Evolutionary conservation across 2,888 invertebrate genomes (phyloP).

Genomic region (Cosmia pyralina): DNA sequence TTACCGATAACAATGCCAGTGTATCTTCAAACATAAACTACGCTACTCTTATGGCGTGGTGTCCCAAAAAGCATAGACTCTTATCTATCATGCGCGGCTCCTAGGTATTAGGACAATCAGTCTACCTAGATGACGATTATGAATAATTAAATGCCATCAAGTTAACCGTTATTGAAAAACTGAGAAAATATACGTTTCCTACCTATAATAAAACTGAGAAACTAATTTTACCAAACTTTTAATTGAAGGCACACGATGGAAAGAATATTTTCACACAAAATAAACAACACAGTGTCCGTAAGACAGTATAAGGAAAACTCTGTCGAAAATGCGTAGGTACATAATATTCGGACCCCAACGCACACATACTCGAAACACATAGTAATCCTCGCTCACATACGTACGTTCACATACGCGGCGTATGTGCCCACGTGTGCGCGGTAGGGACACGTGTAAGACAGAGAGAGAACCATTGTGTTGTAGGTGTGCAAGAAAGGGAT

Average conservation of each 20-base stretch:
- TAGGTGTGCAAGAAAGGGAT: conserved; percentile 82
- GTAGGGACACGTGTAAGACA: conserved; percentile 80
- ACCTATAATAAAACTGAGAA: background rate
- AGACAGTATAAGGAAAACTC: conserved; percentile 76
- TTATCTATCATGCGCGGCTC: background rate
- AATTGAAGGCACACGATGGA: conserved; percentile 11
- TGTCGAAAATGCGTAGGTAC: conserved; percentile 83
- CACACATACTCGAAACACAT: conserved; percentile 79
- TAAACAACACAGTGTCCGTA: conserved; percentile 61
- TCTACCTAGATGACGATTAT: background rate
- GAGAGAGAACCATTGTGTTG: conserved; percentile 70
- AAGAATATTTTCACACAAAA: conserved; percentile 34
- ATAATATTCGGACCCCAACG: conserved; percentile 87
- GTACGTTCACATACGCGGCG: conserved; percentile 76
- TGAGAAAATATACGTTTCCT: background rate
- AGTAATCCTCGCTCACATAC: conserved; percentile 74
- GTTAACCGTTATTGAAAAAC: background rate
- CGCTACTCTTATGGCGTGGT: background rate
- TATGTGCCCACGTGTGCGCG: conserved; percentile 85
- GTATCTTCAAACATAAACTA: background rate
- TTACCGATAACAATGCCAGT: background rate
- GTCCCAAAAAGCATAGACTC: background rate
- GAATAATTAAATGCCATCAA: background rate
- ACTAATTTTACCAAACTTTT: conserved; percentile 13
- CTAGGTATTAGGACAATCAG: background rate